Evolutionary conservation across 2,888 invertebrate genomes (phyloP).

Genomic region (Xestia c-nigrum): DNA sequence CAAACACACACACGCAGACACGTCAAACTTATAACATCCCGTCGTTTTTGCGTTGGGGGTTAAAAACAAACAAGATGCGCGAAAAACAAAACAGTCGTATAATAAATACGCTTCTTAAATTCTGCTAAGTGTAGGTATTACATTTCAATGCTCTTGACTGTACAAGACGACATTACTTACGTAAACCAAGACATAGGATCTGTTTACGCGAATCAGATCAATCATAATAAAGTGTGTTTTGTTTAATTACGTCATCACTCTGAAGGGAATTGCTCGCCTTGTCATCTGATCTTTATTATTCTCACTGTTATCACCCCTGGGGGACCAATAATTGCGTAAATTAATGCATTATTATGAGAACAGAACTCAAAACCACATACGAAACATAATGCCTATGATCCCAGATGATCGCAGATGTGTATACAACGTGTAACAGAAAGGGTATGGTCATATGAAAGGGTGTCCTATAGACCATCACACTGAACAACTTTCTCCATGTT

Average conservation of each 20-base stretch:
- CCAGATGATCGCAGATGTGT: too few species aligned
- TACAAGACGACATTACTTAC: constrained; percentile 6
- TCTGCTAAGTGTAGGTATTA: too few species aligned
- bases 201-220: constrained; percentile 40
- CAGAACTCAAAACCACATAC: not conserved
- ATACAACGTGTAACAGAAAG: too few species aligned
- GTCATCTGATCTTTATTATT: constrained; percentile 37
- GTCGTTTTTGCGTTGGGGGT: too few species aligned
- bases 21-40: too few species aligned
- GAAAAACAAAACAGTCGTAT: too few species aligned
- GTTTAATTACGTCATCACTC: constrained; percentile 39
- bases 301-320: not conserved
- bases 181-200: constrained; percentile 20
- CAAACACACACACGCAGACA: too few species aligned
- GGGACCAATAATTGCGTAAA: constrained; percentile 8
- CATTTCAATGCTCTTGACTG: not conserved
- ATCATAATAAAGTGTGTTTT: constrained; percentile 29
- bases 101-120: too few species aligned
- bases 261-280: constrained; percentile 25
- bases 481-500: too few species aligned
- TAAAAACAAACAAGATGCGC: too few species aligned
- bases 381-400: not conserved
- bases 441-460: too few species aligned
- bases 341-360: not conserved
- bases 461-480: too few species aligned